Base-by-base conservation (phyloP, 2,113 vertebrate genomes). In the Calidris pugnax region DNA sequence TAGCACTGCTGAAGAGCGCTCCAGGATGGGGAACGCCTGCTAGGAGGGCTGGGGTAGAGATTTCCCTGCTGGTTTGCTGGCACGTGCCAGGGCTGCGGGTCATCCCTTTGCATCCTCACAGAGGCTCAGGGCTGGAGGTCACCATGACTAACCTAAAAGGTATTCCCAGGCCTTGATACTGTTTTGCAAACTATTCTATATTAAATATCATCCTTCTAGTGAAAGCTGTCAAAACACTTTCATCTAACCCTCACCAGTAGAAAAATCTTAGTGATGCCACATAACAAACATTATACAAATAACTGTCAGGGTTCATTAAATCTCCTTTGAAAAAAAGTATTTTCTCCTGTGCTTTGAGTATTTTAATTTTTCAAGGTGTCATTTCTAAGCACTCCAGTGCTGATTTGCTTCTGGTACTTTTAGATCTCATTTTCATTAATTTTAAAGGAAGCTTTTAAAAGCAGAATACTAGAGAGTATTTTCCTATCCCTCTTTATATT, bases 221-320 rank as follows among this genome's bases (percentile, higher is more conserved):
- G 96, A 97, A 96, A 98, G 97, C 97, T 98, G 98, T 98, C 98
- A 98, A 98, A 98, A 98, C 98, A 98, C 96, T 89, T 97, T 95
- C 97, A 90, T 89, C 80, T 97, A 90, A 96, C 78, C 91, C 93
- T 95, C 95, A 86, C 87, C 24, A 77, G 90, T 5, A 97, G 95
- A 97, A 91, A 96, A 98, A 91, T 72, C 96, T 95, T 33, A 78
- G 94, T 89, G 97, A 97, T 96, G 97, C 90, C 97, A 85, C 96
- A 78, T 95, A 97, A 97, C 94, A 98, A 97, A 95, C 85, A 98
- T 98, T 95, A 95, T 96, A 98, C 97, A 98, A 97, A 97, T 97
- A 98, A 82, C 97, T 98, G 98, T 97, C 98, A 98, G 67, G 89
- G 90, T 87, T 87, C 93, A 85, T 98, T 98, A 98, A 37, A 77